Evolutionary conservation across 2,888 invertebrate species (phyloP), one percentile per base, ranked within the genome.

Genomic region (Helleia helle): DNA sequence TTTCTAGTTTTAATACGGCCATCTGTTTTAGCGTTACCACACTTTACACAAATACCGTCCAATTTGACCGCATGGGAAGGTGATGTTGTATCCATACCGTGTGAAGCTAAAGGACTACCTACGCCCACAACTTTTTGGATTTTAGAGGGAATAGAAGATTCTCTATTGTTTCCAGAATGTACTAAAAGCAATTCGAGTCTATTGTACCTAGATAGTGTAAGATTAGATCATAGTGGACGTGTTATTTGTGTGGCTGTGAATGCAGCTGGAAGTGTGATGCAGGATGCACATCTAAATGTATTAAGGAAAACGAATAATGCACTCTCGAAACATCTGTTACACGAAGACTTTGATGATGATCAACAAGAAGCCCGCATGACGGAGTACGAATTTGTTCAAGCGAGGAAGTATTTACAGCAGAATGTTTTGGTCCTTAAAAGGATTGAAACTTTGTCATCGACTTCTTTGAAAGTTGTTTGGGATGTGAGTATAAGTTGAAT

Each of bases 41-140:
- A 90, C 56, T 96, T 96, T 81, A 89, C 92, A 49, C 91, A 92
- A 62, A 91, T 91, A 66, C 96, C 96, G 29, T 91, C 91, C 64
- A 96, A 97, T 80, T 91, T 94, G 73, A 92, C 93, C 72, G 92
- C 95, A 54, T 93, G 93, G 62, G 88, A 94, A 61, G 94, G 94
- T 69, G 93, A 94, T 56, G 90, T 93, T 57, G 96, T 95, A 37
- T 92, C 93, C 51, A 94, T 98, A 66, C 94, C 94, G 47, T 98
- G 98, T 81, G 92, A 93, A 55, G 96, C 97, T 18, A 91, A 90
- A 60, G 98, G 97, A 46, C 93, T 95, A 69, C 98, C 98, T 8
- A 90, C 92, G 48, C 98, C 98, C 2, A 95, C 96, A 8, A 92
- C 96, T 15, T 97, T 96, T 74, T 98, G 98, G 98, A 95, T 94